Percentiles rank a stretch among this genome's conserved stretches.
Evolutionary conservation across 2,888 invertebrate species (phyloP).

Genomic region (Rutpela maculata): DNA sequence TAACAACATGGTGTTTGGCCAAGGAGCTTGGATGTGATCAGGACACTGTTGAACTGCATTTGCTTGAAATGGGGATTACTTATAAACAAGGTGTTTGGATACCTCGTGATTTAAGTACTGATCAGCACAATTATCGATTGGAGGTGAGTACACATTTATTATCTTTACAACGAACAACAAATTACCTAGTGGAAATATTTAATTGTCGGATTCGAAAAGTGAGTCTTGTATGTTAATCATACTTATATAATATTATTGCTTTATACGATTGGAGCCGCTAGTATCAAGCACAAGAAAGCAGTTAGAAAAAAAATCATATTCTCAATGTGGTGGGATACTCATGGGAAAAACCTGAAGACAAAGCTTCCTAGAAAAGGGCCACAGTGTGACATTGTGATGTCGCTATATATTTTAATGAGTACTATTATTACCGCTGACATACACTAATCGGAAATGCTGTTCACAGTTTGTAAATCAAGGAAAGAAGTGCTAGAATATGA

Average conservation of each 20-base stretch:
- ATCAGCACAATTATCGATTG: slow-evolving; percentile 3
- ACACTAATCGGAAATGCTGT: too few species aligned
- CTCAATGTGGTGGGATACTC: background rate
- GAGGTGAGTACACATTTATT: slow-evolving; percentile 7
- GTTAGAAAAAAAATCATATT: background rate
- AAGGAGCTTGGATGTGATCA: slow-evolving; percentile 1
- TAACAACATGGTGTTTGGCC: slow-evolving; percentile 1
- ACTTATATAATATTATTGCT: background rate
- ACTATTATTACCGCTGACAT: background rate
- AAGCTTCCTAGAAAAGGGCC: slow-evolving; percentile 2
- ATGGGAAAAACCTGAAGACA: background rate
- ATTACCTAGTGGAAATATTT: background rate
- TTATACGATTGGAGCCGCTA: background rate
- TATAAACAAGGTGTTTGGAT: slow-evolving; percentile 4
- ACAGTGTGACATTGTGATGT: background rate
- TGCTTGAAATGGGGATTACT: slow-evolving; percentile 2
- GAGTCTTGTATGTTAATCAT: background rate
- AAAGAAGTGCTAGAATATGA: background rate
- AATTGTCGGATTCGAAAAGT: background rate
- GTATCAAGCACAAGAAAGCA: background rate
- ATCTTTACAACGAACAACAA: background rate
- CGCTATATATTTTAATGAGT: background rate
- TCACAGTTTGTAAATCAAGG: too few species aligned
- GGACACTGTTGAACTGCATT: background rate
- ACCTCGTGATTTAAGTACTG: background rate